Conservation (phyloP, 2,888 invertebrate genomes). For the Drosophila kokeensis region DNA sequence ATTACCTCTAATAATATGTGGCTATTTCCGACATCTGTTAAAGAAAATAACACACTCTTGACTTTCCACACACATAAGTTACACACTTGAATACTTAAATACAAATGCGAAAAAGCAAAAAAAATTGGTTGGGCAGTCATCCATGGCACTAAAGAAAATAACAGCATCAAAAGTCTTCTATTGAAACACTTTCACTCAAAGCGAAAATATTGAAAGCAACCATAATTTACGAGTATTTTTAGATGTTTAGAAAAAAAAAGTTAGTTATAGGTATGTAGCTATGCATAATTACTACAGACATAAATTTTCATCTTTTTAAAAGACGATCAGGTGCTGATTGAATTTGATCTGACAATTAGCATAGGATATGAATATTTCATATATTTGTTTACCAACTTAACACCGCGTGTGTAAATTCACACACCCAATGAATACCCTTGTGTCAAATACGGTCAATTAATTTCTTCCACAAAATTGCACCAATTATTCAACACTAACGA, state of each 20-base stretch:
- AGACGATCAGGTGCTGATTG: background rate
- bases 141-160: constrained; percentile 41
- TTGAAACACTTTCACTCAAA: constrained; percentile 63
- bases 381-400: background rate
- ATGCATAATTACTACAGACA: background rate
- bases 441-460: constrained; percentile 56
- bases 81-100: constrained; percentile 6
- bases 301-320: background rate
- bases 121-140: constrained; percentile 40
- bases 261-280: constrained; percentile 20
- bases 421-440: constrained; percentile 47
- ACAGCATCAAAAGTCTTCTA: constrained; percentile 56
- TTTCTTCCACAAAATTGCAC: constrained; percentile 71
- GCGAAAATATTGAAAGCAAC: constrained; percentile 68
- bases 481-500: constrained; percentile 45
- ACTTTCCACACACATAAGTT: constrained; percentile 43
- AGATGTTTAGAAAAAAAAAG: constrained; percentile 37
- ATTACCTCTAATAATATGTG: constrained; percentile 23
- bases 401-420: constrained; percentile 22
- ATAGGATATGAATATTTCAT: background rate
- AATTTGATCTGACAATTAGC: constrained; percentile 20
- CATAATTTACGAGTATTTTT: constrained; percentile 54
- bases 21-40: constrained; percentile 32
- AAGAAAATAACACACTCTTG: constrained; percentile 26
- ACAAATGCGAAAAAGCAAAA: constrained; percentile 45